Conservation (phyloP, 2,113 vertebrate genomes). For the Aptenodytes patagonicus region DNA sequence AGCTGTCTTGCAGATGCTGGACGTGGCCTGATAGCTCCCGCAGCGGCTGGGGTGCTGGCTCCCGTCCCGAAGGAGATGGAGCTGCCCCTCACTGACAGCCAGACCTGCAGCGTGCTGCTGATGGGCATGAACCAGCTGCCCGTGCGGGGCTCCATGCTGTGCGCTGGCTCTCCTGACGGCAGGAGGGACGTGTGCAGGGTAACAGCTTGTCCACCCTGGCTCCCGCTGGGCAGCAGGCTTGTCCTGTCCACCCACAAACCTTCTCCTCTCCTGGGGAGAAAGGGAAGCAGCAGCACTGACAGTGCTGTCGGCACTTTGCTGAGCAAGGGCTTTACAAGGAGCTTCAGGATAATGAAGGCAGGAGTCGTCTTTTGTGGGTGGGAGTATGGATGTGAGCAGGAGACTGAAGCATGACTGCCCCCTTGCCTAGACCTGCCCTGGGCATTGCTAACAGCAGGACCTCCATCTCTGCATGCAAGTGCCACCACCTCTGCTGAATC, state of each 20-base stretch:
- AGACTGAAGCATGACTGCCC: fast-evolving
- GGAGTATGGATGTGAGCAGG: neutral
- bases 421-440: neutral
- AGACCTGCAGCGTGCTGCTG: neutral
- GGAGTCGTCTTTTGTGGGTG: neutral
- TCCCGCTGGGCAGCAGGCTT: neutral
- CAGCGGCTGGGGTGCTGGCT: neutral
- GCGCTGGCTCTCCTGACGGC: neutral
- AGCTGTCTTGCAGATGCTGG: neutral
- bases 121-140: neutral
- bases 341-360: neutral
- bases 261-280: neutral
- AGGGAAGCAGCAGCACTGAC: neutral
- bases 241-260: neutral
- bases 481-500: neutral
- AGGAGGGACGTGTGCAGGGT: neutral
- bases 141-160: neutral
- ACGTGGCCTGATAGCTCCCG: neutral
- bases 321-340: neutral
- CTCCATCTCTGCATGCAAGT: neutral
- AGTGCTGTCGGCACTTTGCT: neutral
- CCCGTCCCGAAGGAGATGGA: neutral
- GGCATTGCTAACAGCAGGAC: neutral
- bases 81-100: neutral
- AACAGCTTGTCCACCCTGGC: neutral